Base-by-base conservation (phyloP, 1,140 invertebrate genomes). In the Drosophila neocordata region DNA sequence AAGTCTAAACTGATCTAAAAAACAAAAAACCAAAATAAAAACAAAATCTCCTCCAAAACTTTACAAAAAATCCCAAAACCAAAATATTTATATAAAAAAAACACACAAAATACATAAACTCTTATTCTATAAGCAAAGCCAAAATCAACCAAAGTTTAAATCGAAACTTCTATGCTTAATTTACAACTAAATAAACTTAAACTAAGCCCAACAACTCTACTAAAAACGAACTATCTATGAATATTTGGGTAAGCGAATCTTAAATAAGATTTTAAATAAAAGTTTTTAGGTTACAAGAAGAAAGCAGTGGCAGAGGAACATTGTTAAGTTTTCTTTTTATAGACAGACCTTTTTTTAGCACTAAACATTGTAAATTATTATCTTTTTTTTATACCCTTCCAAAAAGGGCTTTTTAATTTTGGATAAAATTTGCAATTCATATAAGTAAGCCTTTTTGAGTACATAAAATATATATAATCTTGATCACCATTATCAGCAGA, bases 181-280 rank as follows among this genome's bases (percentile, higher is more conserved):
- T 69, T 48, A 64, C 37, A 62, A 68, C 65, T 69, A 41, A 35
- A 51, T 64, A 57, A 69, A 80, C 56, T 69, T 87, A 71, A 79
- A 71, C 70, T 55, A 69, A 77, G 5, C 55, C 41, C 74, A 37
- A 71, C 52, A 61, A 58, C 37, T 62, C 51, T 64, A 69, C 59
- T 58, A 77, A 53, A 65, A 85, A 87, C 62, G 59, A 75, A 80
- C 52, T 73, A 88, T 90, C 90, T 89, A 90, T 90, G 89, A 90
- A 90, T 90, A 90, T 90, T 90, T 90, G 89, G 89, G 89, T 90
- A 90, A 90, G 80, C 53, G 37, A 31, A 31, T 6, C 4, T 48
- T 57, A 5, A 37, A 59, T 53, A 63, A 53, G 1, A 51, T 12
- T 48, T 22, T 27, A 24, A 48, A n/a, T 11, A 11, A 34, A 31